Evolutionary conservation across 2,797 vertebrate genomes (phyloP).

Genomic region (Acipenser oxyrinchus): DNA sequence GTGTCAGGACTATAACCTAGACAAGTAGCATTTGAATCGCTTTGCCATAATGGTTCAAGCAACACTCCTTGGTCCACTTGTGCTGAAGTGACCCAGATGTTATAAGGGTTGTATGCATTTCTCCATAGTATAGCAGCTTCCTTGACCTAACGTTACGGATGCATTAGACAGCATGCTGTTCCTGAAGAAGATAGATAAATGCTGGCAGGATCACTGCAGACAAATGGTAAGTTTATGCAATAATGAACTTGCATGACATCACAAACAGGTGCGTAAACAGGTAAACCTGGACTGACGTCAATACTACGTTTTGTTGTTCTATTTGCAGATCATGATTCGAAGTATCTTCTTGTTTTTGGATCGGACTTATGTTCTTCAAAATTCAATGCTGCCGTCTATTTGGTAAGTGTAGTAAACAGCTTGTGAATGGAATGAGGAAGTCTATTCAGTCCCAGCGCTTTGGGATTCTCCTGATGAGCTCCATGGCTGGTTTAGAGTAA

Average conservation of each 20-base stretch:
- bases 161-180: slow-evolving; percentile 97
- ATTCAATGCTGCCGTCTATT: slow-evolving; percentile 98
- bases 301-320: slow-evolving; percentile 24
- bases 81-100: too few species aligned
- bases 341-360: slow-evolving; percentile 99
- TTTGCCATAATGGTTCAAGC: too few species aligned
- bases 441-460: too few species aligned
- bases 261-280: neutral
- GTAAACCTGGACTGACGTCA: neutral
- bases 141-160: slow-evolving; percentile 62
- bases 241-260: neutral
- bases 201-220: slow-evolving; percentile 99
- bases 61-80: too few species aligned
- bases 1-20: too few species aligned
- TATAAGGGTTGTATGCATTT: too few species aligned
- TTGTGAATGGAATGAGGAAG: too few species aligned
- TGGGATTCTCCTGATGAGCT: too few species aligned
- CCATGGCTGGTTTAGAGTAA: too few species aligned
- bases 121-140: neutral
- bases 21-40: too few species aligned
- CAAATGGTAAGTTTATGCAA: slow-evolving; percentile 79
- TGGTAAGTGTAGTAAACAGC: slow-evolving; percentile 66
- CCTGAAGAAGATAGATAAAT: slow-evolving; percentile 97
- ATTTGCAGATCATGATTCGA: slow-evolving; percentile 80
- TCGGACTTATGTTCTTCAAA: slow-evolving; percentile 97